Base-by-base conservation (phyloP, 2,888 invertebrate genomes). In the Drosophila testacea region DNA sequence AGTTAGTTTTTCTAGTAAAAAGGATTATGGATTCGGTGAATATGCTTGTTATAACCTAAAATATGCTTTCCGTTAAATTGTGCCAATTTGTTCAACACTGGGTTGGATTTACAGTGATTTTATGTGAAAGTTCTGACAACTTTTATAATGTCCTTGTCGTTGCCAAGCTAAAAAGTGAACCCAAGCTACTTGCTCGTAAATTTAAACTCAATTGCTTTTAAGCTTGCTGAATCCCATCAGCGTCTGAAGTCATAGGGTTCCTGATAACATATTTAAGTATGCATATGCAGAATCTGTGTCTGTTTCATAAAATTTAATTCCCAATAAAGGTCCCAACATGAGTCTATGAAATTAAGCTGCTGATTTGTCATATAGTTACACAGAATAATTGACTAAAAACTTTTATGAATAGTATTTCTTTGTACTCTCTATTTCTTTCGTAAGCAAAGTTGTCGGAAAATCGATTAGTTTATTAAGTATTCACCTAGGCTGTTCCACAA, bases 21-120 rank as follows among this genome's bases (percentile, higher is more conserved):
- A 13, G 41, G 30, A 42, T 41, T 27, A 32, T 13, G 22, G 10
- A 42, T 32, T 55, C 16, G n/a, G 7, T 6, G 11, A 55, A n/a
- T 32, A 11, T 22, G 65, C 39, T 52, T 39, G 41, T 66, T 66
- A 42, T 41, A 7, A 22, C 10, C 9, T 9, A 28, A 22, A 27
- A 27, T n/a, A 51, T n/a, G 22, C 28, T 69, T 44, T 27, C 39
- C 38, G 48, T 55, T 50, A 62, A 57, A 70, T 46, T 70, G 51
- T 41, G 41, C 11, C 56, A 57, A 63, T 57, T 71, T 42, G 9
- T 34, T 16, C 11, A 54, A 54, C 2, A 22, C 2, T 27, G 27
- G 38, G 4, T 28, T 38, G 28, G 27, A 34, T 32, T 22, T 6
- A 9, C 34, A 34, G 9, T 27, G n/a, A 1, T 55, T 44, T 30